Evolutionary conservation across 2,888 invertebrate species (phyloP).

Genomic region (Calameuta filiformis): DNA sequence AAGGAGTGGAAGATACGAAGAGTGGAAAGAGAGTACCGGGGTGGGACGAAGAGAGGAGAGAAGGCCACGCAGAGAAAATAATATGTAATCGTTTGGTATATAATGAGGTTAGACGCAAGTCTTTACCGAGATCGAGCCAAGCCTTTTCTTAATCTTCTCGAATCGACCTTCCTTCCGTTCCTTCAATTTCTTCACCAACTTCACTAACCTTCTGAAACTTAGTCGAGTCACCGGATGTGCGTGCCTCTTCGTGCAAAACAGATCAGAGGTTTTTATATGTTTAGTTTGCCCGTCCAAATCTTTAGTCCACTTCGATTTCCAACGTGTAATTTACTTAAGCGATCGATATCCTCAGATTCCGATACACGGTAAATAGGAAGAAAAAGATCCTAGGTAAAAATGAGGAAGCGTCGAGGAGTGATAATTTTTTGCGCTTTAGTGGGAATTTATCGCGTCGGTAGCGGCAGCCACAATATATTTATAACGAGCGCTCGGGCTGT

Average conservation of each 20-base stretch:
- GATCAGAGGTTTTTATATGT: not conserved
- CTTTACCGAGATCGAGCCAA: constrained; percentile 8
- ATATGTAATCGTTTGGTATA: constrained; percentile 23
- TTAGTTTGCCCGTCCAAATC: not conserved
- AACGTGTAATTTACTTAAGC: constrained; percentile 1
- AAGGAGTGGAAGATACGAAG: constrained; percentile 13
- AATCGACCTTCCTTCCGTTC: not conserved
- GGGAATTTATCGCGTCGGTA: constrained; percentile 28
- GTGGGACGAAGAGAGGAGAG: constrained; percentile 3
- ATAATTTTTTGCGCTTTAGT: constrained; percentile 13
- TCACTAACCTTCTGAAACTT: not conserved
- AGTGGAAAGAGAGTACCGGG: constrained; percentile 10
- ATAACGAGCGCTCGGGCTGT: constrained; percentile 28
- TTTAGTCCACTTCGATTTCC: not conserved
- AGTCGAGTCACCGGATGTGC: not conserved
- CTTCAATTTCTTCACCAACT: not conserved
- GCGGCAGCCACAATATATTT: constrained; percentile 23
- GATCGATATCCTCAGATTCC: not conserved
- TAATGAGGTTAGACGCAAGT: constrained; percentile 29
- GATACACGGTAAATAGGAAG: no score
- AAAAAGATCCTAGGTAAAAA: not conserved
- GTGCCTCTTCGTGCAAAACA: not conserved
- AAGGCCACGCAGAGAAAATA: constrained; percentile 20
- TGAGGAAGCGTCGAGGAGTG: not conserved
- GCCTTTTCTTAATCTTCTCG: constrained; percentile 6